Percentiles rank a stretch among this genome's conserved stretches.
Evolutionary conservation across 2,797 vertebrate species (phyloP).

Genomic region (Poeciliopsis infans): DNA sequence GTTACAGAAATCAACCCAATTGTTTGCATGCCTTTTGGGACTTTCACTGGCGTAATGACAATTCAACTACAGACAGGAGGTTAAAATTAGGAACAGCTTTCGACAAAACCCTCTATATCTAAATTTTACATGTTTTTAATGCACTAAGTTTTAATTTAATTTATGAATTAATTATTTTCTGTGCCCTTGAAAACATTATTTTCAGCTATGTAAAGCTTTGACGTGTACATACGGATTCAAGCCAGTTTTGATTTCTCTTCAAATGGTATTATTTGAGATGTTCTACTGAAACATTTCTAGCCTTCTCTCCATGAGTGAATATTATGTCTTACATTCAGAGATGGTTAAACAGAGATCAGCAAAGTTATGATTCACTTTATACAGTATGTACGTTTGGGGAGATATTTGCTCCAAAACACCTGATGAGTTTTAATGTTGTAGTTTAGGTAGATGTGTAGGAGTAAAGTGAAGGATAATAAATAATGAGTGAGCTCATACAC

Average conservation of each 20-base stretch:
- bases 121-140: neutral
- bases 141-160: neutral
- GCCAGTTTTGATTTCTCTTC: neutral
- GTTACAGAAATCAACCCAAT: constrained; percentile 1
- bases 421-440: constrained; percentile 1
- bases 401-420: neutral
- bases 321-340: neutral
- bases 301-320: neutral
- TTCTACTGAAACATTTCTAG: neutral
- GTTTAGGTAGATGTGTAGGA: neutral
- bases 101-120: neutral
- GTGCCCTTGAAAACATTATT: neutral
- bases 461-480: neutral
- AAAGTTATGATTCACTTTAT: neutral
- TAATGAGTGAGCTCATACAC: neutral
- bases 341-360: neutral
- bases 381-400: neutral
- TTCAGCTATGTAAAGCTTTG: neutral
- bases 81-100: neutral
- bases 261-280: neutral
- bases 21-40: neutral
- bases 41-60: neutral
- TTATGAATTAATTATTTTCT: neutral
- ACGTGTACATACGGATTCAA: neutral
- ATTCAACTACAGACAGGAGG: neutral